Percentiles rank a stretch among this genome's conserved stretches.
phyloP scores from a whole-genome alignment of 2,113 vertebrate genomes.

The Limanda limanda region DNA sequence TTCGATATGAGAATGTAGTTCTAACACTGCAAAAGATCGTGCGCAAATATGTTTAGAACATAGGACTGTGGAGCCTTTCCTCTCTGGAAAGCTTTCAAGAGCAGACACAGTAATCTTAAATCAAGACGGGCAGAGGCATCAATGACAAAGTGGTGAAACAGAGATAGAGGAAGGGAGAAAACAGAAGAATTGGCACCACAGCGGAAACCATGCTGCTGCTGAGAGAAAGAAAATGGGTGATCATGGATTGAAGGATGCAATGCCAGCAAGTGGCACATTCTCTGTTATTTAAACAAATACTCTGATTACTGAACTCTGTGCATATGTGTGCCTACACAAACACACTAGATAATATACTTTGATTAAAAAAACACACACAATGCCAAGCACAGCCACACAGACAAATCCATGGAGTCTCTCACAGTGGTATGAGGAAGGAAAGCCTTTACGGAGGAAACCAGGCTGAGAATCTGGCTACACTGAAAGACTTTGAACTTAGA shows the following conservation, averaged over 20 bases:
- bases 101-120: too few species aligned
- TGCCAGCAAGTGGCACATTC: conserved; percentile 51
- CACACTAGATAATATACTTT: conserved; percentile 53
- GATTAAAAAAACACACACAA: conserved; percentile 45
- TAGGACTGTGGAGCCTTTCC: background rate
- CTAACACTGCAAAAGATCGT: background rate
- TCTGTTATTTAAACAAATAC: conserved; percentile 63
- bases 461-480: conserved; percentile 47
- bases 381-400: conserved; percentile 19
- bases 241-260: conserved; percentile 41
- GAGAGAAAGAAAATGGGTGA: conserved; percentile 58
- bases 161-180: conserved; percentile 13
- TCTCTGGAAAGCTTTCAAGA: too few species aligned
- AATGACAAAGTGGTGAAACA: conserved; percentile 18
- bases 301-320: conserved; percentile 64
- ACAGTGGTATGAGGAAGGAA: conserved; percentile 53
- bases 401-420: conserved; percentile 23
- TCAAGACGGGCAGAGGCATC: too few species aligned
- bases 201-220: conserved; percentile 39
- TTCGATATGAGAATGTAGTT: conserved; percentile 64
- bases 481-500: conserved; percentile 61
- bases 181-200: conserved; percentile 36
- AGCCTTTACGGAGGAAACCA: conserved; percentile 54
- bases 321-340: conserved; percentile 22
- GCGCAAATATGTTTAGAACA: conserved; percentile 22